These are phyloP conservation scores for Artemia franciscana DNA, from an alignment of 1,140 invertebrate species.

Conservation along the genomic window DNA sequence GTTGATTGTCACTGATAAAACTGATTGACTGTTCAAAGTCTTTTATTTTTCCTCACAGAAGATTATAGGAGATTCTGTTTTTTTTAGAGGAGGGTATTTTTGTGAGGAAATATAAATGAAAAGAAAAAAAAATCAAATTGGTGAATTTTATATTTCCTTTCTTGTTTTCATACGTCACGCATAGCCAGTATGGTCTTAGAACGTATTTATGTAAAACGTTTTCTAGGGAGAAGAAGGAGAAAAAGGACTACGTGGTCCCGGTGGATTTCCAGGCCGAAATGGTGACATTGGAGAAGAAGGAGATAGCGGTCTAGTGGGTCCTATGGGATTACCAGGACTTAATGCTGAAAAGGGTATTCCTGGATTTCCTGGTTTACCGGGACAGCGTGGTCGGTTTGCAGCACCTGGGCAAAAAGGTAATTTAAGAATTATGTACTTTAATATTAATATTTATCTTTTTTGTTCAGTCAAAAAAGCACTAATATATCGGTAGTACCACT, in stretches of 20 bases:
- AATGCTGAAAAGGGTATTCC: conserved; percentile 9
- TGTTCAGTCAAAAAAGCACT: neutral
- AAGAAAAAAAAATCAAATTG: too few species aligned
- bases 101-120: too few species aligned
- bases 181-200: too few species aligned
- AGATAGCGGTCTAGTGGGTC: conserved; percentile 10
- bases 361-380: conserved; percentile 13
- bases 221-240: conserved; percentile 27
- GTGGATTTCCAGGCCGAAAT: conserved; percentile 17
- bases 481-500: too few species aligned
- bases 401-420: conserved; percentile 39
- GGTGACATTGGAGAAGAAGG: neutral
- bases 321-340: conserved; percentile 5
- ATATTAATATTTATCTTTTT: conserved; percentile 2
- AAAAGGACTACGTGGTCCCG: conserved; percentile 23
- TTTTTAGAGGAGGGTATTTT: too few species aligned
- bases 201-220: too few species aligned
- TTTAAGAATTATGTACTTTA: conserved; percentile 1
- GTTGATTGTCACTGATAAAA: too few species aligned
- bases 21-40: too few species aligned
- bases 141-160: too few species aligned
- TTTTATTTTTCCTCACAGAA: too few species aligned
- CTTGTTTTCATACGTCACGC: too few species aligned
- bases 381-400: conserved; percentile 27
- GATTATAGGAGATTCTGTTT: too few species aligned